phyloP scores from a whole-genome alignment of 2,888 invertebrate genomes.

The Parnassius smintheus region DNA sequence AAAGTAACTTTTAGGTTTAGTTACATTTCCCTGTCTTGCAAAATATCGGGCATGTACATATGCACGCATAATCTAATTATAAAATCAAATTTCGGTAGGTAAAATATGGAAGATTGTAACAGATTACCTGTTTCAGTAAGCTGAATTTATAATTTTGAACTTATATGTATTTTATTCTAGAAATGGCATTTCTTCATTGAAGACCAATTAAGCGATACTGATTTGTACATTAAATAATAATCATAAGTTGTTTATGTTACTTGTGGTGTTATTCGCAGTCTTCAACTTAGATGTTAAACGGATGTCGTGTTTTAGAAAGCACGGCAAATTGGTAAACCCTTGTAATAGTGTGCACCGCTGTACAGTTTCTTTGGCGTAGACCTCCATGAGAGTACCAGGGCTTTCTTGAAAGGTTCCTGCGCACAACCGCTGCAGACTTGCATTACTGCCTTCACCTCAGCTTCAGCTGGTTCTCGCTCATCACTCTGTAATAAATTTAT shows the following conservation, averaged over 20 bases:
- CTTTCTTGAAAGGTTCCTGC: constrained; percentile 89
- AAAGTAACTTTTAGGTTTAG: too few relatives aligned
- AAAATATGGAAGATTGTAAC: too few relatives aligned
- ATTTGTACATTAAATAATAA: constrained; percentile 11
- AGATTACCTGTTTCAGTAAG: too few relatives aligned
- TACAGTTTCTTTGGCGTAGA: constrained; percentile 85
- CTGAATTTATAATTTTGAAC: too few relatives aligned
- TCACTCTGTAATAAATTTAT: constrained; percentile 72
- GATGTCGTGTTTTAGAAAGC: constrained; percentile 69
- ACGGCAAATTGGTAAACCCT: constrained; percentile 84
- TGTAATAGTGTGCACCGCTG: constrained; percentile 86
- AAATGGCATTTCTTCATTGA: too few relatives aligned
- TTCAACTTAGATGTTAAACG: not conserved
- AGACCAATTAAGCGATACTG: not conserved
- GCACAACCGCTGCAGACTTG: constrained; percentile 88
- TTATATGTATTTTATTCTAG: too few relatives aligned
- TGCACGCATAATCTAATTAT: too few relatives aligned
- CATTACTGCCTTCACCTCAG: constrained; percentile 90
- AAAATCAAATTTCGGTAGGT: too few relatives aligned
- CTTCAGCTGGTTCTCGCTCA: constrained; percentile 91
- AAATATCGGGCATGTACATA: too few relatives aligned
- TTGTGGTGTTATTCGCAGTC: constrained; percentile 6
- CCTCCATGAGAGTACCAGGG: constrained; percentile 89
- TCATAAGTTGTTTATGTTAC: constrained; percentile 1
- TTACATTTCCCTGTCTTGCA: too few relatives aligned